Percentiles rank a stretch among this genome's conserved stretches.
phyloP scores from a whole-genome alignment of 2,797 vertebrate species.

The Gastrophryne carolinensis region DNA sequence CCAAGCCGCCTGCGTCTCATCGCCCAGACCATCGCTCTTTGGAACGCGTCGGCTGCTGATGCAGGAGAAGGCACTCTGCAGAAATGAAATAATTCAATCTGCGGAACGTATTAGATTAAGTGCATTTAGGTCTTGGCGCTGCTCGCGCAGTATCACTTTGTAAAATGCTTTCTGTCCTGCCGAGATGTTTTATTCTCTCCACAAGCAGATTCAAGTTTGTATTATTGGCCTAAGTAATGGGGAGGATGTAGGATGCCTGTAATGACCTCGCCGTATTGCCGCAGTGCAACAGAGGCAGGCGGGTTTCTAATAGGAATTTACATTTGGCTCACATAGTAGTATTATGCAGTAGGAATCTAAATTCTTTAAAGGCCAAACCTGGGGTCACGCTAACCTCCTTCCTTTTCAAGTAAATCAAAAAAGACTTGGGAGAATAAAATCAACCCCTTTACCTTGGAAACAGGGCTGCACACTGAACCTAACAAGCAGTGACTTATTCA shows the following conservation, averaged over 20 bases:
- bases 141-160: constrained; percentile 28
- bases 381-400: too few relatives aligned
- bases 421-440: too few relatives aligned
- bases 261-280: not conserved
- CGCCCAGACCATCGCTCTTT: not conserved
- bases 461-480: too few relatives aligned
- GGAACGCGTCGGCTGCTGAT: constrained; percentile 26
- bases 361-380: too few relatives aligned
- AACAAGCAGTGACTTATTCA: too few relatives aligned
- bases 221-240: constrained; percentile 2
- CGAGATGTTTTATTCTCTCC: constrained; percentile 12
- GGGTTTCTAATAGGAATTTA: not conserved
- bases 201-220: not conserved
- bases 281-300: not conserved
- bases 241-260: not conserved
- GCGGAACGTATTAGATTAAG: constrained; percentile 43
- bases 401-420: too few relatives aligned
- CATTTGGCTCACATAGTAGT: too few relatives aligned
- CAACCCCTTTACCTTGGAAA: too few relatives aligned
- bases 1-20: not conserved
- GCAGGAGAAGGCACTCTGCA: constrained; percentile 29
- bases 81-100: constrained; percentile 35
- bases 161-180: constrained; percentile 10
- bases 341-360: too few relatives aligned
- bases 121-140: constrained; percentile 23